Evolutionary conservation across 2,888 invertebrate species (phyloP), one percentile per base, ranked within the genome.

Genomic region (Ichneumon xanthorius): DNA sequence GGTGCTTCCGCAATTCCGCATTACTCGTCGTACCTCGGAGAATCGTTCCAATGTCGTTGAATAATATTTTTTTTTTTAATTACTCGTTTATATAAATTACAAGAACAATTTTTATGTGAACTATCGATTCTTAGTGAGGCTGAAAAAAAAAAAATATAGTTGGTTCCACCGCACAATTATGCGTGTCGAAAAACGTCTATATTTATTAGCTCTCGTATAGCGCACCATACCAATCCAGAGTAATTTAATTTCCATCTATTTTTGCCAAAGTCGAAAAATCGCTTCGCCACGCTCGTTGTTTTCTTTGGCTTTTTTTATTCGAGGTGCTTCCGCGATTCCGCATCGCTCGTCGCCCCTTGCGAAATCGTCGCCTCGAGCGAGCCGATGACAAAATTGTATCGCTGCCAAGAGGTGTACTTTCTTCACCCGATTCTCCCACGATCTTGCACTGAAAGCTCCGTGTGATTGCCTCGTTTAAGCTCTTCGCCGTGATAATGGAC

Each of bases 351-450:
- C 78, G 40, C 14, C 16, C 7, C 30, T 78, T 78, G 78, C 78
- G 61, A 70, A 70, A 78, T 48, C 14, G 77, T 78, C 61, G 55
- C 58, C 78, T 58, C 70, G 61, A 61, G 68, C 58, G 61, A 70
- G 55, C 37, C 22, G 67, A 40, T 78, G 68, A 65, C 65, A 37
- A 55, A 16, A 14, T 33, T 30, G 48, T 61, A 58, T 45, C 78
- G 61, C 33, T 78, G 78, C 78, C 78, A 78, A 78, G n/a, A 63
- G 14, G 45, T n/a, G 33, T 33, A 78, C 40, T 61, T 33, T 70
- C 45, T n/a, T 70, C 58, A 37, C 14, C 70, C 22, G 30, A 61
- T 48, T 78, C 48, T 61, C 30, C 58, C 61, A 22, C 70, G 45
- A 78, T 73, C 58, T 61, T 61, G 58, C n/a, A 40, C 68, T 70